Conservation (phyloP, 2,888 invertebrate genomes). For the Xestia c-nigrum region DNA sequence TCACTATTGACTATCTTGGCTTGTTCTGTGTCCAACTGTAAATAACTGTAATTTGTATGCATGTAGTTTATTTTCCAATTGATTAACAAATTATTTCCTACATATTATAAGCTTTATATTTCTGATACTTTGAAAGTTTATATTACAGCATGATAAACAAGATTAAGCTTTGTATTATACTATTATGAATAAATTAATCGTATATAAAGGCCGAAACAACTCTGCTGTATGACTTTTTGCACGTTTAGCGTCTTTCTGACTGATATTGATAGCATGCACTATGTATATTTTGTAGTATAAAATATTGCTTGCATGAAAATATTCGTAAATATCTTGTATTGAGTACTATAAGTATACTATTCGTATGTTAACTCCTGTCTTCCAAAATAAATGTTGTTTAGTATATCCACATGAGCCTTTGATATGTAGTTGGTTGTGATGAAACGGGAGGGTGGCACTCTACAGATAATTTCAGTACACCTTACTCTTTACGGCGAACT, state of each 20-base stretch:
- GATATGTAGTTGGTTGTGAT: constrained; percentile 78
- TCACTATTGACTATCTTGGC: no score
- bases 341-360: constrained; percentile 76
- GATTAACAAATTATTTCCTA: constrained; percentile 55
- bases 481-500: constrained; percentile 68
- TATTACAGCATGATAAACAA: constrained; percentile 75
- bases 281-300: constrained; percentile 81
- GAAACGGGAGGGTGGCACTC: constrained; percentile 77
- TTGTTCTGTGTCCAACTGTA: constrained; percentile 56
- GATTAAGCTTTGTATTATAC: constrained; percentile 72
- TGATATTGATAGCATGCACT: constrained; percentile 82
- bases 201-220: constrained; percentile 73
- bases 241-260: constrained; percentile 73
- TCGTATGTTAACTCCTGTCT: constrained; percentile 83
- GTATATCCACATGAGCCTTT: constrained; percentile 79
- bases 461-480: constrained; percentile 69
- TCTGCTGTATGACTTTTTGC: constrained; percentile 74
- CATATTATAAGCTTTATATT: constrained; percentile 70
- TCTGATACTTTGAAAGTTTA: constrained; percentile 60
- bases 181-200: constrained; percentile 61
- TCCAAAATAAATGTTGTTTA: constrained; percentile 90
- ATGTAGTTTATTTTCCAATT: constrained; percentile 59
- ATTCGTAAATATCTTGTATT: constrained; percentile 73
- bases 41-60: constrained; percentile 50
- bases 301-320: constrained; percentile 88